A percentile compares a stretch with the other conserved stretches of the same genome.
These are phyloP conservation scores for Paramormyrops hopkinsi DNA, from an alignment of 2,797 vertebrate genomes.

Conservation along the genomic window DNA sequence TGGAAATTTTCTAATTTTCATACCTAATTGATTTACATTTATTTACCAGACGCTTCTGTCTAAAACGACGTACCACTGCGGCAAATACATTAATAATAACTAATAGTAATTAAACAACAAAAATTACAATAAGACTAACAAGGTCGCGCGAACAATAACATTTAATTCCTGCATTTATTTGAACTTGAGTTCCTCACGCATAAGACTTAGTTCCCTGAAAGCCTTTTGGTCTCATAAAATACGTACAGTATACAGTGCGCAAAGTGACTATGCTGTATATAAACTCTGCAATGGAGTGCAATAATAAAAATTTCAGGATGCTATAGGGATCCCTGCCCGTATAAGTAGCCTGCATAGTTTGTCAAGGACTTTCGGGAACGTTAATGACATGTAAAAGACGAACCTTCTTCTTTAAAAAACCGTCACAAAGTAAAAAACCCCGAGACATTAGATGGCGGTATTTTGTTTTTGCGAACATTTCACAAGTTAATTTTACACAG, in stretches of 20 bases:
- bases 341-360: not conserved
- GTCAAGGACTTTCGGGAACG: not conserved
- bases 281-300: not conserved
- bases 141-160: not conserved
- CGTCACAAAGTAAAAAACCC: not conserved
- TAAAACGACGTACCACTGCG: not conserved
- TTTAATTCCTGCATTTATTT: not conserved
- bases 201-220: not conserved
- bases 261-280: not conserved
- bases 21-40: not conserved
- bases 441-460: conserved; percentile 5
- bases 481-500: not conserved
- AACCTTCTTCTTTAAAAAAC: not conserved
- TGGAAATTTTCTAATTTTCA: not conserved
- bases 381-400: not conserved
- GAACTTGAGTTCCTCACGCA: not conserved
- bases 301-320: not conserved
- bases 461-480: not conserved
- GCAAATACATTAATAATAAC: not conserved
- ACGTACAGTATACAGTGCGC: not conserved
- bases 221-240: not conserved
- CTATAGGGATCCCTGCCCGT: not conserved
- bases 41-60: not conserved
- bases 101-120: not conserved
- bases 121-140: not conserved